phyloP scores from a whole-genome alignment of 2,888 invertebrate species.

The Monopis laevigella region DNA sequence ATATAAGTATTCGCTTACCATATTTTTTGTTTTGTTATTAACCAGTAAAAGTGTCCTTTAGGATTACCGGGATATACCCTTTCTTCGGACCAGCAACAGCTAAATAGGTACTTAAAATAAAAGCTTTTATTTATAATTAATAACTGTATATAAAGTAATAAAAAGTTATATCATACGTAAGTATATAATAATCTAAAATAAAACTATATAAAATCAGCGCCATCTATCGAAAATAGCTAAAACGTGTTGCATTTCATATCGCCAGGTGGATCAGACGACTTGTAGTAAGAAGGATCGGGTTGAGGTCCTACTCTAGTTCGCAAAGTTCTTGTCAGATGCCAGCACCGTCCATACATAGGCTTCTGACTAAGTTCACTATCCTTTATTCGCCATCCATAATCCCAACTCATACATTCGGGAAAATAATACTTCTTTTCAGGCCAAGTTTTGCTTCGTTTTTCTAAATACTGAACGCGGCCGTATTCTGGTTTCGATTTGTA shows the following conservation, averaged over 20 bases:
- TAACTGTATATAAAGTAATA: no score
- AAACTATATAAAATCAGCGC: neutral
- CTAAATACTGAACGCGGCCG: conserved; percentile 29
- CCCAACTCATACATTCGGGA: conserved; percentile 28
- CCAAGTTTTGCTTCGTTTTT: conserved; percentile 22
- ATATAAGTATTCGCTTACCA: no score
- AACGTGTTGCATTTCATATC: conserved; percentile 20
- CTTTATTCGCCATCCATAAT: conserved; percentile 35
- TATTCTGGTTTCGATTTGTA: conserved; percentile 30
- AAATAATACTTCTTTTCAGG: conserved; percentile 38
- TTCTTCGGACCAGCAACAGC: no score
- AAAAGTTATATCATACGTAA: no score
- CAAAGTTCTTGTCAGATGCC: conserved; percentile 29
- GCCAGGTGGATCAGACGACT: conserved; percentile 23
- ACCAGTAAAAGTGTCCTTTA: no score
- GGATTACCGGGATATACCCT: no score
- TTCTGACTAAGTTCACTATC: conserved; percentile 27
- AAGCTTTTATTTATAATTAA: no score
- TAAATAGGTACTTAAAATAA: no score
- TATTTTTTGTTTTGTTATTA: no score
- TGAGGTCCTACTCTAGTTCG: conserved; percentile 31
- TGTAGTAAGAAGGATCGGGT: conserved; percentile 34
- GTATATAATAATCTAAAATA: no score
- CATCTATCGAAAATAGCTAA: neutral
- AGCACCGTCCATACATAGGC: conserved; percentile 27